A percentile compares a stretch with the other conserved stretches of the same genome.
Evolutionary conservation across 2,113 vertebrate genomes (phyloP).

Genomic region (Cebus imitator): DNA sequence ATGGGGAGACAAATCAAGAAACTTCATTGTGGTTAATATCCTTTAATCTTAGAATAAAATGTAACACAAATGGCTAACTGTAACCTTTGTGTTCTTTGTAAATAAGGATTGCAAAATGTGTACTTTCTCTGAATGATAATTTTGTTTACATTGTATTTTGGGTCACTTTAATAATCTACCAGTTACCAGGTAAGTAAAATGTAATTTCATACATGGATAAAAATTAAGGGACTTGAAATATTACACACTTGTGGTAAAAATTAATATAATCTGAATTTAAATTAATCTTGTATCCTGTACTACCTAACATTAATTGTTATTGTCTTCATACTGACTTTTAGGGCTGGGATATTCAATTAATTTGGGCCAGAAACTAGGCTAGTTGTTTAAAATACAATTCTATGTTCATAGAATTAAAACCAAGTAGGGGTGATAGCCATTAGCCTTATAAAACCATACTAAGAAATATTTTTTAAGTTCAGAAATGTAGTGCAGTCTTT

Average conservation of each 20-base stretch:
- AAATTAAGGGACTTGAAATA: neutral
- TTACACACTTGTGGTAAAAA: neutral
- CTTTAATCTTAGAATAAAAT: neutral
- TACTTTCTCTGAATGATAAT: neutral
- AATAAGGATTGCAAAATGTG: neutral
- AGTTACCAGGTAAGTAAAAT: neutral
- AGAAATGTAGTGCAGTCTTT: neutral
- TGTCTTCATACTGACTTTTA: neutral
- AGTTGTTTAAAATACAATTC: neutral
- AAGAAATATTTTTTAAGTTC: neutral
- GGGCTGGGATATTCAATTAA: neutral
- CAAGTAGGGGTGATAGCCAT: neutral
- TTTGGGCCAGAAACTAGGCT: neutral
- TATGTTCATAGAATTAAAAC: neutral
- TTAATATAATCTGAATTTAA: neutral
- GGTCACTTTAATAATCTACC: neutral
- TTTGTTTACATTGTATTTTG: neutral
- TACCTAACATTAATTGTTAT: neutral
- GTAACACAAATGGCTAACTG: neutral
- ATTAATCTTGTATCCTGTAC: neutral
- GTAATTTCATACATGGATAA: neutral
- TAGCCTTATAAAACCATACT: neutral
- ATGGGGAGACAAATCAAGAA: neutral
- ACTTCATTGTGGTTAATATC: neutral
- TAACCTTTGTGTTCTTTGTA: neutral